Evolutionary conservation across 2,113 vertebrate genomes (phyloP), one percentile per base, ranked within the genome.

Genomic region (Nothoprocta pentlandii): DNA sequence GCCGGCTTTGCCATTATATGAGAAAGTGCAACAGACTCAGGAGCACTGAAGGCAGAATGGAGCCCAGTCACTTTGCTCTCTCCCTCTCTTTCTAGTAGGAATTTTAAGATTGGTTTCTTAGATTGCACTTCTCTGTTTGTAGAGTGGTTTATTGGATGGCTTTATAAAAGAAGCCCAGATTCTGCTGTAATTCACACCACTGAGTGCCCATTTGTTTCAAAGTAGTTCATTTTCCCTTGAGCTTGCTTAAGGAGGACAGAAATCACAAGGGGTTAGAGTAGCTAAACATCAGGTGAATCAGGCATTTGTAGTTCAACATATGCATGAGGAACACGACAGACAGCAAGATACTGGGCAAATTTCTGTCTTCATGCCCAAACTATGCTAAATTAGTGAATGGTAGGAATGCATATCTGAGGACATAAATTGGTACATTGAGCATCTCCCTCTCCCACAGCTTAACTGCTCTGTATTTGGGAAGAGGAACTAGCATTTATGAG

Each of bases 1-100:
- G 13, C 1, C 69, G 5, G 21, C 32, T 32, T 61, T 61, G 32
- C 1, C 19, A 23, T 79, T 42, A 44, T 0, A 0, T 34, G 47
- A 34, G 61, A 41, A 89, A 73, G 5, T 26, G 20, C 34, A 79
- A 25, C 34, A 61, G 19, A 25, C 34, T 6, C 59, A 70, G n/a
- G 54, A 2, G 17, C n/a, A 76, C 30, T 76, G 47, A 61, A 76
- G 63, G 25, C 26, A 89, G n/a, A 62, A 16, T 30, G 46, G 86
- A 93, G 66, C 42, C 30, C 20, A 41, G n/a, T 12, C 1, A 2
- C 28, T 13, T 20, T 46, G 32, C 8, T 8, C 5, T 80, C 36
- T 56, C 56, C 75, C 14, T 16, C 80, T 30, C 80, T 85, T 87
- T 68, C 70, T 39, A 20, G 16, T 22, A 56, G 25, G 17, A 28